Evolutionary conservation across 2,113 vertebrate genomes (phyloP).

Genomic region (Syngnathus typhle): DNA sequence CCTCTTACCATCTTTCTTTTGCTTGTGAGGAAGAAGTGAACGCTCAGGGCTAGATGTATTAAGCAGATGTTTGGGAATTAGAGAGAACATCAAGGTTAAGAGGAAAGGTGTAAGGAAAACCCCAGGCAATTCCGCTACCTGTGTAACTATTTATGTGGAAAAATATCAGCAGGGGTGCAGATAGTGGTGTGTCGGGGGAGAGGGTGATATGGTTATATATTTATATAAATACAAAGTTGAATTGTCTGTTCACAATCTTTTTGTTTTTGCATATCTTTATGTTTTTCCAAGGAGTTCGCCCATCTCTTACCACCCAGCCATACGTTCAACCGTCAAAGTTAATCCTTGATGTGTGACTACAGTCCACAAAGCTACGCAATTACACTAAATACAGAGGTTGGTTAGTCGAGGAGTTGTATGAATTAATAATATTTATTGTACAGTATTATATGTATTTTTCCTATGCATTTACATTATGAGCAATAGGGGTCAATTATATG

Average conservation of each 20-base stretch:
- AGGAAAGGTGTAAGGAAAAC: slow-evolving; percentile 44
- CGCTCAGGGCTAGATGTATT: slow-evolving; percentile 58
- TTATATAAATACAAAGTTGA: slow-evolving; percentile 28
- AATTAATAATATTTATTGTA: not conserved
- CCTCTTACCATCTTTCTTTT: slow-evolving; percentile 24
- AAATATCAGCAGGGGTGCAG: slow-evolving; percentile 14
- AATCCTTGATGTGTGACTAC: not conserved
- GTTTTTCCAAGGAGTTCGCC: not conserved
- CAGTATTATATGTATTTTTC: not conserved
- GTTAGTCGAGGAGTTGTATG: not conserved
- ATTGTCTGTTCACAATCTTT: not conserved
- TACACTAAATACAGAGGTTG: not conserved
- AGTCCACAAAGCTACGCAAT: not conserved
- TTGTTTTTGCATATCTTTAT: not conserved
- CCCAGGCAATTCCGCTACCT: slow-evolving; percentile 42
- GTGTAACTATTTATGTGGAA: slow-evolving; percentile 45
- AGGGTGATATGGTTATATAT: not conserved
- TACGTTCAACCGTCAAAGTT: not conserved
- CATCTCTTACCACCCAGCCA: not conserved
- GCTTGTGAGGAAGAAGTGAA: slow-evolving; percentile 46
- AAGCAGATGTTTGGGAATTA: slow-evolving; percentile 50
- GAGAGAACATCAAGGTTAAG: slow-evolving; percentile 62
- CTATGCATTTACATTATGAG: no score
- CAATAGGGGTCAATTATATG: no score
- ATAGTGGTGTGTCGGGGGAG: not conserved